Percentiles rank a stretch among this genome's conserved stretches.
Conservation (phyloP, 2,888 invertebrate genomes). For the Eudemis profundana region DNA sequence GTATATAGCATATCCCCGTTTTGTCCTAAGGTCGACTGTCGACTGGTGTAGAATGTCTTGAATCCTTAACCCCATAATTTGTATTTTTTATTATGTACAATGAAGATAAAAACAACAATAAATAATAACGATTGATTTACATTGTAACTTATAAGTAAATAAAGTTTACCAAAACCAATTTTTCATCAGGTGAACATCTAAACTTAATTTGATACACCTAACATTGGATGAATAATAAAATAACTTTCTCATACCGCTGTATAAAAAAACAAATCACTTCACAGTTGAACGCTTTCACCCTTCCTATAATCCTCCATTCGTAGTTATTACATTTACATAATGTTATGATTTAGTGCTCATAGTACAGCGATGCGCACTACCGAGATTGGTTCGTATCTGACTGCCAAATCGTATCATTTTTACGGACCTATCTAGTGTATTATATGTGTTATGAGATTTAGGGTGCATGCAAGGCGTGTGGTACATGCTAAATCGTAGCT, state of each 20-base stretch:
- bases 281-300: conserved; percentile 33
- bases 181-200: too few relatives aligned
- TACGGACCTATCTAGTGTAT: conserved; percentile 14
- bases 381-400: conserved; percentile 47
- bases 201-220: too few relatives aligned
- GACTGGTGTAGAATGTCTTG: too few relatives aligned
- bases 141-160: too few relatives aligned
- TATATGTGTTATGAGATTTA: conserved; percentile 7
- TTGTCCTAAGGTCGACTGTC: too few relatives aligned
- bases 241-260: conserved; percentile 13
- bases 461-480: too few relatives aligned
- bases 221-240: conserved; percentile 12
- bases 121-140: too few relatives aligned
- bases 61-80: too few relatives aligned
- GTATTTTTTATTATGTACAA: too few relatives aligned
- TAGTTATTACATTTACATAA: conserved; percentile 47
- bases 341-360: conserved; percentile 44
- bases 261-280: conserved; percentile 39
- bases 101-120: too few relatives aligned
- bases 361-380: conserved; percentile 47
- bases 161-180: too few relatives aligned
- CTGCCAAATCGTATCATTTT: conserved; percentile 40
- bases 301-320: conserved; percentile 21
- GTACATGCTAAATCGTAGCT: not conserved
- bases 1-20: too few relatives aligned